These are phyloP conservation scores for Lathamus discolor DNA, from an alignment of 2,113 vertebrate genomes.

Conservation along the genomic window DNA sequence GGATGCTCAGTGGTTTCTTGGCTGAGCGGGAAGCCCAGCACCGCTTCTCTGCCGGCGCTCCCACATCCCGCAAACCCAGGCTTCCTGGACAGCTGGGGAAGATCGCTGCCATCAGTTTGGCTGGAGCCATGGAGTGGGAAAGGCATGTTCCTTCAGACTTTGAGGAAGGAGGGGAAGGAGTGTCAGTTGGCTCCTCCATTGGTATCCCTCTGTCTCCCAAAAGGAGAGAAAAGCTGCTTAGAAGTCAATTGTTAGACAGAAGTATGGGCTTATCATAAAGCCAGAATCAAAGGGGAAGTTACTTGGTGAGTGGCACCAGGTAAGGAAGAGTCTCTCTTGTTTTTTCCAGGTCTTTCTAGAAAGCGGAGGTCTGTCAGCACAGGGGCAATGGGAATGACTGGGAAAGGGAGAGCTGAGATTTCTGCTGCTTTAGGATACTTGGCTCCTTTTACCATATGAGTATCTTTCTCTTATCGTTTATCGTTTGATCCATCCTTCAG, in stretches of 20 bases:
- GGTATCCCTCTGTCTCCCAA: not conserved
- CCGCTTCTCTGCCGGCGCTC: not conserved
- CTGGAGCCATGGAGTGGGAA: not conserved
- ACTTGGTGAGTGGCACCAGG: not conserved
- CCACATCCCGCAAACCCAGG: not conserved
- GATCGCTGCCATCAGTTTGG: not conserved
- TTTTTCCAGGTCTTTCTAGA: not conserved
- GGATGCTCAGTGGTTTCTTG: not conserved
- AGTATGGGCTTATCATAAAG: not conserved
- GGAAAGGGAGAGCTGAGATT: not conserved
- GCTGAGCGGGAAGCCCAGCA: not conserved
- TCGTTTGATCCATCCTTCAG: not conserved
- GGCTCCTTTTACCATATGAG: not conserved
- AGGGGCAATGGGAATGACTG: fast-evolving
- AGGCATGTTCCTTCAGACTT: not conserved
- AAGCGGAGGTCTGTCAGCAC: not conserved
- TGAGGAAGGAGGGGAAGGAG: not conserved
- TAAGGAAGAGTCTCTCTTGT: not conserved
- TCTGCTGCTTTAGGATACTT: not conserved
- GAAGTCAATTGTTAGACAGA: not conserved
- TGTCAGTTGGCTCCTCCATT: not conserved
- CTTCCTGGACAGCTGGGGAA: not conserved
- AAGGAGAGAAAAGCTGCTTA: not conserved
- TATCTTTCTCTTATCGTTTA: not conserved
- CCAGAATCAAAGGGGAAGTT: not conserved